A percentile compares a stretch with the other conserved stretches of the same genome.
Conservation (phyloP, 2,113 vertebrate species). For the Canis aureus region DNA sequence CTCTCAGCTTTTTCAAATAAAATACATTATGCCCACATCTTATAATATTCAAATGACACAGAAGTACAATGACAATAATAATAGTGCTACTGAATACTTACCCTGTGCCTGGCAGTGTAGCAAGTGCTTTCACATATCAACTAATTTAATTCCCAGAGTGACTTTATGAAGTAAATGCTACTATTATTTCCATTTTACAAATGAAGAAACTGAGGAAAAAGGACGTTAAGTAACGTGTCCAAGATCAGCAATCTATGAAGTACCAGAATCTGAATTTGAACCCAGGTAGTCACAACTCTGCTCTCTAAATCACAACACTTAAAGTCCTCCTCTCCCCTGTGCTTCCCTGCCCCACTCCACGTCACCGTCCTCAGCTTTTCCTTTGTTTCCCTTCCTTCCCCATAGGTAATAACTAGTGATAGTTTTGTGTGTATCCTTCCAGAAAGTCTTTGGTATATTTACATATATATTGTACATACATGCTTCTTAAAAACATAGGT, state of each 20-base stretch:
- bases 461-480: not conserved
- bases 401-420: not conserved
- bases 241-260: not conserved
- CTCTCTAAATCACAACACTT: not conserved
- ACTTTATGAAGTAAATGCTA: not conserved
- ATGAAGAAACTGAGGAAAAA: slow-evolving; percentile 40
- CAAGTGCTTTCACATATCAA: not conserved
- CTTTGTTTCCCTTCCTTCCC: not conserved
- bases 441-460: not conserved
- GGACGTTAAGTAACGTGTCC: not conserved
- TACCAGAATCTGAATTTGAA: slow-evolving; percentile 41
- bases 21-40: not conserved
- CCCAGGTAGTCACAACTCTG: not conserved
- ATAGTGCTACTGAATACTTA: not conserved
- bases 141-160: not conserved
- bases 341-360: no score
- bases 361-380: not conserved
- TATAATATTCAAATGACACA: not conserved
- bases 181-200: not conserved
- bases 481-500: not conserved
- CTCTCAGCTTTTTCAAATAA: not conserved
- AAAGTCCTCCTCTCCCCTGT: not conserved
- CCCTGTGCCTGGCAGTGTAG: not conserved
- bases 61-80: not conserved
- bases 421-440: not conserved